A percentile compares a stretch with the other conserved stretches of the same genome.
Evolutionary conservation across 2,888 invertebrate genomes (phyloP).

Genomic region (Notodonta ziczac): DNA sequence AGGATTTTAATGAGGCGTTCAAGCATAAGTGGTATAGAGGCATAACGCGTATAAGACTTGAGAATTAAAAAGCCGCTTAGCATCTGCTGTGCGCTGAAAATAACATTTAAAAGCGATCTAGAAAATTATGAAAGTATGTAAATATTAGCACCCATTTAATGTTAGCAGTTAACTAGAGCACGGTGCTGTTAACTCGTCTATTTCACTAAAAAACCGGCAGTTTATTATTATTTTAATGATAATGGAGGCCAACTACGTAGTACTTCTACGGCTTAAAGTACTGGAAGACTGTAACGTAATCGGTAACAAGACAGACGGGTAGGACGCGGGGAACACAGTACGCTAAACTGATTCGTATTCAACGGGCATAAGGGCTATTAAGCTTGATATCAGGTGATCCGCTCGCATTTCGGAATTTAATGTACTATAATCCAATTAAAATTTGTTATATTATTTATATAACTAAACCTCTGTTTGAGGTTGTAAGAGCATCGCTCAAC

Average conservation of each 20-base stretch:
- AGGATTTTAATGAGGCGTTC: slow-evolving; percentile 24
- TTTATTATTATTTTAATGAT: slow-evolving; percentile 29
- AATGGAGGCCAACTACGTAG: slow-evolving; percentile 41
- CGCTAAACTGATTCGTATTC: too few species aligned
- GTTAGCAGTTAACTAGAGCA: slow-evolving; percentile 66
- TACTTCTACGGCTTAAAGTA: slow-evolving; percentile 64
- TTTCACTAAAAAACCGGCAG: slow-evolving; percentile 42
- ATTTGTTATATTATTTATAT: neutral
- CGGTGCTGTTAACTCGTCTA: slow-evolving; percentile 50
- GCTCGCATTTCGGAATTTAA: slow-evolving; percentile 15
- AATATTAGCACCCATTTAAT: slow-evolving; percentile 73
- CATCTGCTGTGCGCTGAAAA: slow-evolving; percentile 36
- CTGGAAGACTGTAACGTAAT: slow-evolving; percentile 77
- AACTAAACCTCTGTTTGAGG: too few species aligned
- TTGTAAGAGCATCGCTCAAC: too few species aligned
- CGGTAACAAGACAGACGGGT: slow-evolving; percentile 39
- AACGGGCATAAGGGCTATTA: slow-evolving; percentile 35
- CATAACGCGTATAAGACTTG: slow-evolving; percentile 44
- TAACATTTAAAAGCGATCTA: slow-evolving; percentile 39
- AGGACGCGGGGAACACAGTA: slow-evolving; percentile 17
- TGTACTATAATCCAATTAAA: too few species aligned
- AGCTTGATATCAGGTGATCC: slow-evolving; percentile 33
- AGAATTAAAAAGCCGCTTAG: slow-evolving; percentile 12
- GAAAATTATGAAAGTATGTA: slow-evolving; percentile 41
- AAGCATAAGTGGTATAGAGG: slow-evolving; percentile 51